Evolutionary conservation across 2,888 invertebrate genomes (phyloP).

Genomic region (Drosophila siamana): DNA sequence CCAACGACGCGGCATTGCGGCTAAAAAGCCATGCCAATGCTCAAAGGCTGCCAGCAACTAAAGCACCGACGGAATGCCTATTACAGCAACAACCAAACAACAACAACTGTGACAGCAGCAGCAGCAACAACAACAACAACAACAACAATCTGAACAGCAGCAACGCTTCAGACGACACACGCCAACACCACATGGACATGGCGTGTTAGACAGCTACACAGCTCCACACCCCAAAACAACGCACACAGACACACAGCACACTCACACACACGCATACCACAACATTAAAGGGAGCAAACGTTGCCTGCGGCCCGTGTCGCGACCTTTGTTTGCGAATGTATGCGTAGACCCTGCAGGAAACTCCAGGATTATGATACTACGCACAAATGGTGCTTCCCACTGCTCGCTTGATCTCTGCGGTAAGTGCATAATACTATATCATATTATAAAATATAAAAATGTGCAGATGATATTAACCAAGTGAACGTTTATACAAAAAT

Average conservation of each 20-base stretch:
- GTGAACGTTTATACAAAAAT: neutral
- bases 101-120: slow-evolving; percentile 44
- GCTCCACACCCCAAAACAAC: slow-evolving; percentile 32
- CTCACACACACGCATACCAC: slow-evolving; percentile 25
- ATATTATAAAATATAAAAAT: neutral
- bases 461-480: too few species aligned
- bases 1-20: slow-evolving; percentile 74
- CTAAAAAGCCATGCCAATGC: slow-evolving; percentile 76
- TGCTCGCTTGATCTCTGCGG: neutral
- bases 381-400: neutral
- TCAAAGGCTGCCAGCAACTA: slow-evolving; percentile 66
- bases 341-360: slow-evolving; percentile 22
- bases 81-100: slow-evolving; percentile 54
- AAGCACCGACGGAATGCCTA: slow-evolving; percentile 70
- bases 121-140: slow-evolving; percentile 24
- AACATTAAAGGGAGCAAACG: slow-evolving; percentile 45
- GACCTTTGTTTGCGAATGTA: slow-evolving; percentile 50
- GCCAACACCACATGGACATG: slow-evolving; percentile 65
- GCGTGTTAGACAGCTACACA: slow-evolving; percentile 60
- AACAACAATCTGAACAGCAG: slow-evolving; percentile 39
- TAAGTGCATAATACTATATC: neutral
- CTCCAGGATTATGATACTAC: slow-evolving; percentile 2
- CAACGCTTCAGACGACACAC: slow-evolving; percentile 57
- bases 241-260: slow-evolving; percentile 8
- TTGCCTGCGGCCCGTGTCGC: slow-evolving; percentile 47